These are phyloP conservation scores for Theocolax elegans DNA, from an alignment of 1,140 invertebrate species.

Conservation along the genomic window DNA sequence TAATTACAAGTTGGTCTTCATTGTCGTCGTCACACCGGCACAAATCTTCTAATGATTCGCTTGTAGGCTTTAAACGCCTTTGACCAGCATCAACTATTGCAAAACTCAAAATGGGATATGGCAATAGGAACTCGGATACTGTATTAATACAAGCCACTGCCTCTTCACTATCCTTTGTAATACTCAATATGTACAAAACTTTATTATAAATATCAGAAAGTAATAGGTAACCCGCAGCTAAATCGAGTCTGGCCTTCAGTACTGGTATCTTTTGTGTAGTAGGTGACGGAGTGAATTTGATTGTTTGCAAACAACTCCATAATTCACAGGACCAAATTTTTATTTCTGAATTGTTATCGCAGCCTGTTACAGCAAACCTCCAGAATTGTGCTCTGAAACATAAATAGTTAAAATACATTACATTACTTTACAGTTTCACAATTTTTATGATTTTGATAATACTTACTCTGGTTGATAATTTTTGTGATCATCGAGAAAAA, in stretches of 20 bases:
- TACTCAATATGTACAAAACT: slow-evolving; percentile 81
- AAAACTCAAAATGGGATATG: slow-evolving; percentile 86
- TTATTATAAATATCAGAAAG: slow-evolving; percentile 85
- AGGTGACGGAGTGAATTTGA: slow-evolving; percentile 73
- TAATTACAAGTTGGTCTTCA: slow-evolving; percentile 71
- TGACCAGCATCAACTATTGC: slow-evolving; percentile 82
- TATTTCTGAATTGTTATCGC: slow-evolving; percentile 88
- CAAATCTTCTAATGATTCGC: slow-evolving; percentile 62
- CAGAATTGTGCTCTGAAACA: slow-evolving; percentile 84
- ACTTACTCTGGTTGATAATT: slow-evolving; percentile 85
- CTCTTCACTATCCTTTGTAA: slow-evolving; percentile 71
- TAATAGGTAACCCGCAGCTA: slow-evolving; percentile 83
- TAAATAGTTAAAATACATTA: slow-evolving; percentile 11
- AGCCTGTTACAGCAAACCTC: slow-evolving; percentile 93
- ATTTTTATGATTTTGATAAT: slow-evolving; percentile 2
- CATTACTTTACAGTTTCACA: too few species aligned
- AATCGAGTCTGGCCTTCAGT: slow-evolving; percentile 84
- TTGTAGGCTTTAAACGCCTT: slow-evolving; percentile 56
- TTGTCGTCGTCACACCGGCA: slow-evolving; percentile 61
- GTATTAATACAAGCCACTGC: slow-evolving; percentile 72
- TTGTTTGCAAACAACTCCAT: slow-evolving; percentile 91
- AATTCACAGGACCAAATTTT: slow-evolving; percentile 95
- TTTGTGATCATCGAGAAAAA: slow-evolving; percentile 93
- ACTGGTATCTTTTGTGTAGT: slow-evolving; percentile 59
- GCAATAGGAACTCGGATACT: slow-evolving; percentile 85